A percentile compares a stretch with the other conserved stretches of the same genome.
Conservation (phyloP, 2,888 invertebrate species). For the Sturmia bella region DNA sequence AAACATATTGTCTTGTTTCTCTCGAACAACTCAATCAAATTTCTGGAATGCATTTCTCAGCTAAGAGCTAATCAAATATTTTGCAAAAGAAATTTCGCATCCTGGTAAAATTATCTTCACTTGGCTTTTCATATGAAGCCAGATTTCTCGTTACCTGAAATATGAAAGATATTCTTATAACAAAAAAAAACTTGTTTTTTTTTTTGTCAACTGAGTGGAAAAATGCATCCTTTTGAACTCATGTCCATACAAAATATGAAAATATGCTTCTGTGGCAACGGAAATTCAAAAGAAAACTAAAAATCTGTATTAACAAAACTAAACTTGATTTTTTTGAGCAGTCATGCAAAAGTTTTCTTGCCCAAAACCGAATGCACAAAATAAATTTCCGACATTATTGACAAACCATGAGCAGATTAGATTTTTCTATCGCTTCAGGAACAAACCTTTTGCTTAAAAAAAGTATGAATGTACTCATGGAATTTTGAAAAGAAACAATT, state of each 20-base stretch:
- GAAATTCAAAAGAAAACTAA: slow-evolving; percentile 43
- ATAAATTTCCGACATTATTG: slow-evolving; percentile 7
- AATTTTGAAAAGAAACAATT: slow-evolving; percentile 31
- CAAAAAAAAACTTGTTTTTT: too few species aligned
- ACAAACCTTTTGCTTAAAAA: background rate
- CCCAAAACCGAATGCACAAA: slow-evolving; percentile 14
- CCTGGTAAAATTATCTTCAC: too few species aligned
- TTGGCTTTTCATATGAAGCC: too few species aligned
- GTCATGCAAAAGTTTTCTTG: slow-evolving; percentile 28
- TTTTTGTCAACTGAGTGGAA: too few species aligned
- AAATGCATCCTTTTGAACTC: slow-evolving; percentile 11
- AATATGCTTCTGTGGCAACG: slow-evolving; percentile 39
- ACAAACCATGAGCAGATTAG: slow-evolving; percentile 53
- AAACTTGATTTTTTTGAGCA: slow-evolving; percentile 26
- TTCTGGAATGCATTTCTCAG: too few species aligned
- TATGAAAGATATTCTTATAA: too few species aligned
- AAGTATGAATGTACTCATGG: background rate
- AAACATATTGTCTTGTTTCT: too few species aligned
- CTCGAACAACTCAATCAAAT: too few species aligned
- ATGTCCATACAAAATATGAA: background rate
- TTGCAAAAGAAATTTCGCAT: too few species aligned
- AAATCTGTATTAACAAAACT: slow-evolving; percentile 30
- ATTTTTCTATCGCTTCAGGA: slow-evolving; percentile 36
- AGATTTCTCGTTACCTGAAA: too few species aligned
- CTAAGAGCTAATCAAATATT: too few species aligned